Evolutionary conservation across 2,113 vertebrate species (phyloP).

Genomic region (Terrapene triunguis): DNA sequence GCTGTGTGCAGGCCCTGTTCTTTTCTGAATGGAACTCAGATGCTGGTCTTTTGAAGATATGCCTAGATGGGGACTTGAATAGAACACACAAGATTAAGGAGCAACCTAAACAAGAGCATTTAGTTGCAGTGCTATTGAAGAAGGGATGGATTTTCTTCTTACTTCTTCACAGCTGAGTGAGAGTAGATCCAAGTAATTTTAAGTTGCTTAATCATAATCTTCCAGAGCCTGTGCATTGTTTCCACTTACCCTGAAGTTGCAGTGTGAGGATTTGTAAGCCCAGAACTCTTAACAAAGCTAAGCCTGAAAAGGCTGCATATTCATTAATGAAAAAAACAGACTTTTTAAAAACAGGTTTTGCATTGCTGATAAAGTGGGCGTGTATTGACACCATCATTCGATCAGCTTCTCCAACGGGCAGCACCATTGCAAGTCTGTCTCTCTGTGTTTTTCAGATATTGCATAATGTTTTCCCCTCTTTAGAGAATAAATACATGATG

Average conservation of each 20-base stretch:
- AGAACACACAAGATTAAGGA: neutral
- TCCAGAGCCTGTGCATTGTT: neutral
- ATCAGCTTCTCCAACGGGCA: rapidly evolving
- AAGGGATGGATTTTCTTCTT: neutral
- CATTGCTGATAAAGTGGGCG: rapidly evolving
- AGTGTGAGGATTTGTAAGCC: neutral
- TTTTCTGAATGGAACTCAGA: neutral
- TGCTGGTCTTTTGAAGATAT: neutral
- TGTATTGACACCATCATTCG: neutral
- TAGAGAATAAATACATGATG: conserved; percentile 85
- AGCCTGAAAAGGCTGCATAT: neutral
- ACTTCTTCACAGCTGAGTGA: too few species aligned
- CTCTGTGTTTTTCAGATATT: rapidly evolving
- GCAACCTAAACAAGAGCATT: neutral
- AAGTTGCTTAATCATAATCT: neutral
- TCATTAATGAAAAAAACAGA: neutral
- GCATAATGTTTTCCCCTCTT: conserved; percentile 20
- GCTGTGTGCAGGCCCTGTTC: neutral
- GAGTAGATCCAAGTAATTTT: neutral
- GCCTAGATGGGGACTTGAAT: neutral
- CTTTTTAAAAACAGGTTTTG: neutral
- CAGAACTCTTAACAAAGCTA: neutral
- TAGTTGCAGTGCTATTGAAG: neutral
- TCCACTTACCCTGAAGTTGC: too few species aligned
- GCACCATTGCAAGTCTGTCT: rapidly evolving